Evolutionary conservation across 2,113 vertebrate species (phyloP).

Genomic region (Urocynchramus pylzowi): DNA sequence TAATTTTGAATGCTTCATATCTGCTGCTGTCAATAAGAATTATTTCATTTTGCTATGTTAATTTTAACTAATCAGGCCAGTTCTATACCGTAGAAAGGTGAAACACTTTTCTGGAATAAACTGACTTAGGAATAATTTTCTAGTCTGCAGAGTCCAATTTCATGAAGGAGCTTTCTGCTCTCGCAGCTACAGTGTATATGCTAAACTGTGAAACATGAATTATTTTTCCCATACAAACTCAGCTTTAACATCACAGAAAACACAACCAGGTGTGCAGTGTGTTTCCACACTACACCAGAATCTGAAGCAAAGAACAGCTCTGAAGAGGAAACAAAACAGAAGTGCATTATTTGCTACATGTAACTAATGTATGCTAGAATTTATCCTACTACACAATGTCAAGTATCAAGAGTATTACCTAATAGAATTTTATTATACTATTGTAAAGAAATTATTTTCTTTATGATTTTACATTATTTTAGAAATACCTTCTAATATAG

Average conservation of each 20-base stretch:
- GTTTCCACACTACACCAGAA: neutral
- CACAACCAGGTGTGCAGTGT: neutral
- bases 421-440: neutral
- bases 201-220: neutral
- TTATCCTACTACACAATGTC: neutral
- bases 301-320: neutral
- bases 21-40: neutral
- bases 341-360: neutral
- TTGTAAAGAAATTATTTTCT: neutral
- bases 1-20: neutral
- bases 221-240: conserved; percentile 20
- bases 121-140: conserved; percentile 3
- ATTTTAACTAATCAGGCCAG: neutral
- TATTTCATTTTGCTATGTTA: neutral
- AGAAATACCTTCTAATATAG: neutral
- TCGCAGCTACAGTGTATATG: neutral
- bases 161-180: neutral
- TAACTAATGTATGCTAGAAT: neutral
- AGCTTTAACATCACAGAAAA: neutral
- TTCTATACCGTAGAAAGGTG: neutral
- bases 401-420: neutral
- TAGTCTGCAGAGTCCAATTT: neutral
- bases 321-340: neutral
- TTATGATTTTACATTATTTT: neutral
- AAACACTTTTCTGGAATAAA: neutral